Percentiles rank a stretch among this genome's conserved stretches.
Evolutionary conservation across 2,113 vertebrate genomes (phyloP).

Genomic region (Microtus ochrogaster): DNA sequence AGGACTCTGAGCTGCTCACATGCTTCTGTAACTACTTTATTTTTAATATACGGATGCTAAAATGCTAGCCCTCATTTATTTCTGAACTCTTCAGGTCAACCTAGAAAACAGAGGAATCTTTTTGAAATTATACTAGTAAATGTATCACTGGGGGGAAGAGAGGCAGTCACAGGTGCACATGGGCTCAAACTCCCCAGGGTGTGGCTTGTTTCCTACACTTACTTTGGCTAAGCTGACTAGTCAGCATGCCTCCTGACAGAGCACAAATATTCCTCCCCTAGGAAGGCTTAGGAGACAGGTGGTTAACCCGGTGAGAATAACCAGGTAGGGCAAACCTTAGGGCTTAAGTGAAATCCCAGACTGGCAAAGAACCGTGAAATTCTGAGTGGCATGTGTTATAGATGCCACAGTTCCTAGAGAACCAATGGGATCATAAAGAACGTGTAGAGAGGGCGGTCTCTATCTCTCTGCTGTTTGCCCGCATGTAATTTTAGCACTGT

Average conservation of each 20-base stretch:
- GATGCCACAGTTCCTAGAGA: neutral
- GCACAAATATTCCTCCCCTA: neutral
- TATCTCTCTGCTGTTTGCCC: conserved; percentile 27
- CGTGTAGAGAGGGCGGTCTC: neutral
- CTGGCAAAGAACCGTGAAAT: conserved; percentile 26
- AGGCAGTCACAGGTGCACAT: neutral
- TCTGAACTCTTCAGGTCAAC: conserved; percentile 24
- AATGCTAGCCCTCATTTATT: neutral
- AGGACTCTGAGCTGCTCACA: neutral
- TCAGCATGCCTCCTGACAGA: neutral
- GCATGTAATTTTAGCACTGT: conserved; percentile 1
- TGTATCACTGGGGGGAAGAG: neutral
- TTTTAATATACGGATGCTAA: conserved; percentile 4
- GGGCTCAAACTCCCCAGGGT: neutral
- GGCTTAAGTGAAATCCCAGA: conserved; percentile 6
- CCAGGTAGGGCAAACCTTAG: neutral
- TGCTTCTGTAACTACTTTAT: neutral
- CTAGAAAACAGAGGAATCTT: neutral
- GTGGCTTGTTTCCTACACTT: neutral
- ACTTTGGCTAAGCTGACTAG: neutral
- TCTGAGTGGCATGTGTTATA: neutral
- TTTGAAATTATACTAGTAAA: neutral
- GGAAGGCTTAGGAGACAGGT: neutral
- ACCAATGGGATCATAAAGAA: conserved; percentile 3
- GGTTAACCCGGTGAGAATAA: neutral